A percentile compares a stretch with the other conserved stretches of the same genome.
These are phyloP conservation scores for Eidolon dupreanum DNA, from an alignment of 2,797 vertebrate species.

Conservation along the genomic window DNA sequence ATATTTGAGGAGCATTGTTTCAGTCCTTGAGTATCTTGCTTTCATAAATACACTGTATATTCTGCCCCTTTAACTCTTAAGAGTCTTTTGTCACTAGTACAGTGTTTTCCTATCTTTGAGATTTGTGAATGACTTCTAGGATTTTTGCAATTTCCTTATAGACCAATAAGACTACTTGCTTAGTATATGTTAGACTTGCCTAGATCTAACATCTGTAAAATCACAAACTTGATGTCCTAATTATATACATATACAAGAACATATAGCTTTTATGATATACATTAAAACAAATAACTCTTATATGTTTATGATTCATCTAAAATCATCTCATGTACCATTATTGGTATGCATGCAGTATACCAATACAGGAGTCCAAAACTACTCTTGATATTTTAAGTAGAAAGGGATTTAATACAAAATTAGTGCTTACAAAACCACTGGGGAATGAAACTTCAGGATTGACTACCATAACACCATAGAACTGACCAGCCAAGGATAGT, in stretches of 20 bases:
- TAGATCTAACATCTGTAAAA: conserved; percentile 1
- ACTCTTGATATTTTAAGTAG: background rate
- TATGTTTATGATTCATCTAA: conserved; percentile 5
- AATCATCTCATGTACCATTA: background rate
- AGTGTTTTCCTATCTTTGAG: background rate
- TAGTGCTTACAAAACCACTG: background rate
- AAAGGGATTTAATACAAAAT: background rate
- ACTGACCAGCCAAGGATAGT: background rate
- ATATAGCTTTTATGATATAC: background rate
- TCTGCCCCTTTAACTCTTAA: background rate
- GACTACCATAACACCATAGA: background rate
- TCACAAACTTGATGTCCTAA: background rate
- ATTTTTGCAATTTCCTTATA: background rate
- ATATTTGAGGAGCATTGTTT: background rate
- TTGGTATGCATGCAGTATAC: background rate
- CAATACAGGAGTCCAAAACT: background rate
- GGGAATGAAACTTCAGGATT: background rate
- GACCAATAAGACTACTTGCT: background rate
- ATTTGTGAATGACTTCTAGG: background rate
- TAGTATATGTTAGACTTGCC: background rate
- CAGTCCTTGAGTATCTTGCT: background rate
- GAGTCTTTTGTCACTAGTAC: background rate
- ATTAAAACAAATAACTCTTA: background rate
- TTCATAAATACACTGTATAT: background rate
- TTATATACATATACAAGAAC: background rate